Base-by-base conservation (phyloP, 2,888 invertebrate genomes). In the Kryphioiulus occultus region DNA sequence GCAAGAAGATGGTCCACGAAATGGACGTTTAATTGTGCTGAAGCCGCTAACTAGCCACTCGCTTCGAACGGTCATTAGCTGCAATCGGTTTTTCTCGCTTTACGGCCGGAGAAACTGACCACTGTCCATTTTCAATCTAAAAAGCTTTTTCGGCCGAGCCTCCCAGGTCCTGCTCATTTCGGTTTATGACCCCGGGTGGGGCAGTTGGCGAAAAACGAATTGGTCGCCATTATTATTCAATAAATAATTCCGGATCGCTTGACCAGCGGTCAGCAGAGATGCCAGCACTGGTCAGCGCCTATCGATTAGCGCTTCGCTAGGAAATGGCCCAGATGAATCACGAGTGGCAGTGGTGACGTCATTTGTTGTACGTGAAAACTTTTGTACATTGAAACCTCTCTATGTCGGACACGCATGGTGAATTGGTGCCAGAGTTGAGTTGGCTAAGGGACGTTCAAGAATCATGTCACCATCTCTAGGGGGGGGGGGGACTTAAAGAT, bases 121-220 rank as follows among this genome's bases (percentile, higher is more conserved):
- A 17, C 78, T 78, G 78, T 78, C 78, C 78, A 17, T 30, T 78
- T 78, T 78, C 30, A 17, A 78, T 78, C 78, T 78, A 78, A 32
- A 44, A 78, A 78, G 78, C 78, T 30, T 78, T 78, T 78, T 78
- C 17, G 26, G 53, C n/a, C 53, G 53, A 53, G 19, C 53, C 53
- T 53, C 53, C 19, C n/a, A 53, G 53, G 53, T 53, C 53, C 53
- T 30, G 78, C 9, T 78, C 78, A 78, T 78, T 78, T 78, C 78
- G 78, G 4, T 78, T 78, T 78, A 78, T 30, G 78, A 78, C 78
- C 78, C 78, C 78, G 10, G 78, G 30, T 15, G 78, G 78, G 30
- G 78, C 78, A 78, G 30, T 78, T 78, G 78, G 78, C 78, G 30
- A 78, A 78, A 78, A 78, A 78, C 78, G 78, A 78, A 78, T 78